A percentile compares a stretch with the other conserved stretches of the same genome.
Evolutionary conservation across 2,888 invertebrate species (phyloP).

Genomic region (Polyommatus icarus): DNA sequence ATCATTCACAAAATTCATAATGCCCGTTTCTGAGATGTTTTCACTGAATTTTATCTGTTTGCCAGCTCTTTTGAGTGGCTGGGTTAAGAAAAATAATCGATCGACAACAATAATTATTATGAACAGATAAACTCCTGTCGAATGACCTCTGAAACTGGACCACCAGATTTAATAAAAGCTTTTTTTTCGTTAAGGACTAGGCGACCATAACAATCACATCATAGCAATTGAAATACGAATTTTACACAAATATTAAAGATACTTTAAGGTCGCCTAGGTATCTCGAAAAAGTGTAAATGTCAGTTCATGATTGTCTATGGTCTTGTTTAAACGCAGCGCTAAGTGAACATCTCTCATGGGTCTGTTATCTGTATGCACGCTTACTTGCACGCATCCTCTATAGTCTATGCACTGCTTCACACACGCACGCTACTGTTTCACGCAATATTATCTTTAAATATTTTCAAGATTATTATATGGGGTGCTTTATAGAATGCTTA

Average conservation of each 20-base stretch:
- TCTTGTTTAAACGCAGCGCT: slow-evolving; percentile 44
- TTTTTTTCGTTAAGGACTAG: neutral
- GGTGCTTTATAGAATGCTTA: neutral
- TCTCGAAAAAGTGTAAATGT: neutral
- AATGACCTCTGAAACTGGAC: neutral
- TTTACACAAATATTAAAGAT: neutral
- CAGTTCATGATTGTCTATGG: slow-evolving; percentile 35
- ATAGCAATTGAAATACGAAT: neutral
- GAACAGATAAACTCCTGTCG: neutral
- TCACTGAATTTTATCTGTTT: neutral
- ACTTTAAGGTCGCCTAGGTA: neutral
- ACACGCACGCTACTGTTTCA: slow-evolving; percentile 43
- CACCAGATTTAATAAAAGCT: neutral
- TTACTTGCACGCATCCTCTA: slow-evolving; percentile 48
- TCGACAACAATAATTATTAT: neutral
- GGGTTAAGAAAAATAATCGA: neutral
- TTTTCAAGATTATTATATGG: neutral
- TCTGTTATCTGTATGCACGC: slow-evolving; percentile 68
- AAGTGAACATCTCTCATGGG: slow-evolving; percentile 78
- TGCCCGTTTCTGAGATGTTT: neutral
- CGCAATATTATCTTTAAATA: slow-evolving; percentile 31
- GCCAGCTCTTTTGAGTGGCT: too few species aligned
- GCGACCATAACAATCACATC: neutral
- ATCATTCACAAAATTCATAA: neutral
- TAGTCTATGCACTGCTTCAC: slow-evolving; percentile 47